These are phyloP conservation scores for Phymorhynchus buccinoides DNA, from an alignment of 1,140 invertebrate species.

Conservation along the genomic window DNA sequence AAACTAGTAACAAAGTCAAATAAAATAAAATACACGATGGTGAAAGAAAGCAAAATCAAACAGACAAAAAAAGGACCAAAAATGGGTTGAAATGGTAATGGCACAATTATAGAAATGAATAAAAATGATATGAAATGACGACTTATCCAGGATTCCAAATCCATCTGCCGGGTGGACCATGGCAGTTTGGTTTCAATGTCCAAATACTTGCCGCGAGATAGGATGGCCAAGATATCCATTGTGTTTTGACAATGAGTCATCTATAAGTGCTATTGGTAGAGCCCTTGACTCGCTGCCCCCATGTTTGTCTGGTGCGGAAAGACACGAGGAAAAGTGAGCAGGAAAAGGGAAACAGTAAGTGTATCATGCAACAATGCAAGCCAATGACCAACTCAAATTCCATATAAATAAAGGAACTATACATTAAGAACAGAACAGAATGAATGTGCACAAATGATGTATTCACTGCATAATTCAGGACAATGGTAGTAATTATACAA, in stretches of 20 bases:
- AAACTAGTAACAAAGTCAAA: neutral
- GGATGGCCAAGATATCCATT: neutral
- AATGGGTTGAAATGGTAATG: slow-evolving; percentile 16
- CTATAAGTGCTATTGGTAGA: neutral
- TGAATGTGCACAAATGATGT: neutral
- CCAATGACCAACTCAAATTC: neutral
- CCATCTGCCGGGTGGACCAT: neutral
- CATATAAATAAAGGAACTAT: neutral
- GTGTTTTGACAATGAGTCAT: neutral
- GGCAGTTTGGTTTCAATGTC: neutral
- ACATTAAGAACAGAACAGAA: neutral
- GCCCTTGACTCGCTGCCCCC: slow-evolving; percentile 18
- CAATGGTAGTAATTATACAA: neutral
- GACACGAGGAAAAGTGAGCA: neutral
- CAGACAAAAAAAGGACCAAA: neutral
- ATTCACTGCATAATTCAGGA: neutral
- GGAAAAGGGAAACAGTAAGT: neutral
- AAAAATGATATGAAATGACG: slow-evolving; percentile 11
- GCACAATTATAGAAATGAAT: neutral
- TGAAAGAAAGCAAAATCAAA: neutral
- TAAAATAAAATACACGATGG: neutral
- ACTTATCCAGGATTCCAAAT: neutral
- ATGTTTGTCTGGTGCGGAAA: neutral
- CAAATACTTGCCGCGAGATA: neutral
- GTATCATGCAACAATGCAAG: neutral